phyloP scores from a whole-genome alignment of 2,888 invertebrate species.

The Drosophila borborema region DNA sequence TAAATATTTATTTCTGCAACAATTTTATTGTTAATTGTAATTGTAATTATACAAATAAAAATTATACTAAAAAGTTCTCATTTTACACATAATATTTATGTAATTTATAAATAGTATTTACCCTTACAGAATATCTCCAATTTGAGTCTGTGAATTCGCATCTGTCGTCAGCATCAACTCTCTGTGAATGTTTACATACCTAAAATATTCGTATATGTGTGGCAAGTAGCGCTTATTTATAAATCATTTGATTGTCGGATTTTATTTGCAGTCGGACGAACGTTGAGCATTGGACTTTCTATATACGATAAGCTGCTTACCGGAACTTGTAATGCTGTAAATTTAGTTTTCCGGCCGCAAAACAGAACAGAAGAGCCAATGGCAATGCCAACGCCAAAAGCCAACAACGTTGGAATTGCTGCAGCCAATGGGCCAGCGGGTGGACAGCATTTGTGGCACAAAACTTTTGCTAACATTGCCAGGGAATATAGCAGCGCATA shows the following conservation, averaged over 20 bases:
- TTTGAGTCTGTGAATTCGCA: neutral
- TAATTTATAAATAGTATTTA: too few species aligned
- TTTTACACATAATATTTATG: too few species aligned
- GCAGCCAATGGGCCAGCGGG: conserved; percentile 6
- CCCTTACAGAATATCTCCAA: neutral
- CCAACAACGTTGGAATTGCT: conserved; percentile 17
- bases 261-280: conserved; percentile 69
- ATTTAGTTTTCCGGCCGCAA: conserved; percentile 81
- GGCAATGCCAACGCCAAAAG: conserved; percentile 18
- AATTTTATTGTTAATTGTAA: too few species aligned
- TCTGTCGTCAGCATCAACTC: neutral
- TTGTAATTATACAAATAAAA: too few species aligned
- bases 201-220: conserved; percentile 34
- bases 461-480: conserved; percentile 70
- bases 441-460: conserved; percentile 25
- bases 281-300: conserved; percentile 61
- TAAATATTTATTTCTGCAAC: too few species aligned
- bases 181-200: conserved; percentile 26
- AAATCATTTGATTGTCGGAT: conserved; percentile 80
- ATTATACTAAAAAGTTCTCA: too few species aligned
- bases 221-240: conserved; percentile 71
- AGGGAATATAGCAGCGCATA: conserved; percentile 55
- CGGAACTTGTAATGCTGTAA: conserved; percentile 81
- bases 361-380: conserved; percentile 48
- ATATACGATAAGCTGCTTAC: conserved; percentile 79